These are phyloP conservation scores for Hemiprocne comata DNA, from an alignment of 2,113 vertebrate species.

Conservation along the genomic window DNA sequence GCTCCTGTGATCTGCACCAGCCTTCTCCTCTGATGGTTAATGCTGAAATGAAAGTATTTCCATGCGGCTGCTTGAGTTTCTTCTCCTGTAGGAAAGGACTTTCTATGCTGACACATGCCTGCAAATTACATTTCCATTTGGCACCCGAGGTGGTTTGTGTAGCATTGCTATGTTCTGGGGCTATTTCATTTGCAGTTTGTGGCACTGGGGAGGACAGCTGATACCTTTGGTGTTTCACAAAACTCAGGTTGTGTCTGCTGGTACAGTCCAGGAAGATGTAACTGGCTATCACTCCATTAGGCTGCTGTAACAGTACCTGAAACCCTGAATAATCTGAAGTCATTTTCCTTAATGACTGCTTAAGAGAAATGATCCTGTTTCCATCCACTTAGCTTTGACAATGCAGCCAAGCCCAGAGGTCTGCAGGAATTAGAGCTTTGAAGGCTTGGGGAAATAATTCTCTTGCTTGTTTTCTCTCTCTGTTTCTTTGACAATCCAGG, in stretches of 20 bases:
- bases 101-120: slow-evolving; percentile 39
- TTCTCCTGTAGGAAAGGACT: slow-evolving; percentile 20
- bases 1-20: slow-evolving; percentile 58
- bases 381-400: not conserved
- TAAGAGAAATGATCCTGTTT: slow-evolving; percentile 5
- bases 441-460: not conserved
- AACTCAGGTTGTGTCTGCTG: not conserved
- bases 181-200: not conserved
- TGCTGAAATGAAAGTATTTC: slow-evolving; percentile 74
- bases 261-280: not conserved
- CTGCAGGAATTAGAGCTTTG: not conserved
- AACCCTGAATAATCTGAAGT: not conserved
- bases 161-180: not conserved
- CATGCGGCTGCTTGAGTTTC: slow-evolving; percentile 74
- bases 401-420: not conserved
- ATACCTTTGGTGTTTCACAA: not conserved
- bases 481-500: not conserved
- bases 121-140: slow-evolving; percentile 74
- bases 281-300: not conserved
- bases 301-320: not conserved
- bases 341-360: not conserved
- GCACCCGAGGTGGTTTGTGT: not conserved
- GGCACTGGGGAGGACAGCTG: not conserved
- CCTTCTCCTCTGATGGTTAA: slow-evolving; percentile 63
- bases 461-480: not conserved